These are phyloP conservation scores for Alligator sinensis DNA, from an alignment of 2,113 vertebrate species.

Conservation along the genomic window DNA sequence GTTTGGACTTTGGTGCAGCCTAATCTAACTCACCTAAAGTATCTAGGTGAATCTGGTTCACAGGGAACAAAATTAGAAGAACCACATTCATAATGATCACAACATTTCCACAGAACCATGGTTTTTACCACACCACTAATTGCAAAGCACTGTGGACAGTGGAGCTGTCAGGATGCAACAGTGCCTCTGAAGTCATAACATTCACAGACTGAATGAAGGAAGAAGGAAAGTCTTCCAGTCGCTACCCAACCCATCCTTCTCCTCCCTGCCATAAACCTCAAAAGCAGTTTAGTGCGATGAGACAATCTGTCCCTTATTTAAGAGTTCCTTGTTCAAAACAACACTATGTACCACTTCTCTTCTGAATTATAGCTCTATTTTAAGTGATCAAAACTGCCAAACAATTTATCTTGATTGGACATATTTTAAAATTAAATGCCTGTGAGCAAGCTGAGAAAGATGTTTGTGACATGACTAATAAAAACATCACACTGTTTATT, in stretches of 20 bases:
- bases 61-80: background rate
- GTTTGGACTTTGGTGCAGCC: background rate
- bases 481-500: conserved; percentile 71
- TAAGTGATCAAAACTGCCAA: conserved; percentile 53
- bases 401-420: conserved; percentile 47
- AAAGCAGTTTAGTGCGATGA: conserved; percentile 61
- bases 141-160: background rate
- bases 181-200: background rate
- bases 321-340: conserved; percentile 67
- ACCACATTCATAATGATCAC: background rate
- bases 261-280: conserved; percentile 55
- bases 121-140: background rate
- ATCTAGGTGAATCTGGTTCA: background rate
- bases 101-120: background rate
- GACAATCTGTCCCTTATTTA: conserved; percentile 63
- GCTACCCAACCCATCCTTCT: conserved; percentile 8
- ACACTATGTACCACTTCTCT: conserved; percentile 68
- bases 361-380: conserved; percentile 24
- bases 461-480: conserved; percentile 53
- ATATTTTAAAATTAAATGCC: conserved; percentile 56
- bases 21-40: background rate
- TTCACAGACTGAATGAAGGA: background rate
- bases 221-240: background rate
- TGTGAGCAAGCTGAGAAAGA: conserved; percentile 53
- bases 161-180: background rate